Evolutionary conservation across 2,797 vertebrate genomes (phyloP).

Genomic region (Sebastolobus alascanus): DNA sequence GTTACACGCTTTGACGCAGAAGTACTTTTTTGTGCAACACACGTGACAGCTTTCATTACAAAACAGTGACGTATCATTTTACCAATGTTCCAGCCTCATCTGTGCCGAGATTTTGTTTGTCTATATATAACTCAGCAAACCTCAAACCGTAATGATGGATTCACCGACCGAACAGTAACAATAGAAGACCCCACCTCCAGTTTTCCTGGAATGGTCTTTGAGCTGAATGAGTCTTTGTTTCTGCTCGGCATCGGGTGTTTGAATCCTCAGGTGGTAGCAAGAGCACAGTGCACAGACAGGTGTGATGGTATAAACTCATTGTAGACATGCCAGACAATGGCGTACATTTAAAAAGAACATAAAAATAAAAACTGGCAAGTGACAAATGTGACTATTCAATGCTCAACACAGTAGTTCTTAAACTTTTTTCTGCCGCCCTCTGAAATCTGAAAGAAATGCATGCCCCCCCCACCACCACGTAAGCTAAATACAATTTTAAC

Average conservation of each 20-base stretch:
- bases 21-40: constrained; percentile 12
- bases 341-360: no score
- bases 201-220: background rate
- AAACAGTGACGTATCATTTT: background rate
- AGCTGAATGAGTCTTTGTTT: background rate
- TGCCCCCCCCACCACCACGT: background rate
- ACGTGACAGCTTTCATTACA: background rate
- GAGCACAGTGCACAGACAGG: background rate
- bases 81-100: background rate
- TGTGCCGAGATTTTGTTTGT: background rate
- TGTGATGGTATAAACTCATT: background rate
- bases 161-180: background rate
- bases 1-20: background rate
- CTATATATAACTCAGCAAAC: background rate
- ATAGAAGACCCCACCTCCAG: background rate
- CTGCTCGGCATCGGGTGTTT: background rate
- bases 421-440: background rate
- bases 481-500: background rate
- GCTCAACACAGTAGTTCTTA: background rate
- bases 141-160: background rate
- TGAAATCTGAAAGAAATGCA: background rate
- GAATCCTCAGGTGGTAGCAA: background rate
- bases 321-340: background rate
- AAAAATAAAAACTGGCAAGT: no score
- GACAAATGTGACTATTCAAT: background rate